These are phyloP conservation scores for Astreopora myriophthalma DNA, from an alignment of 64 coral and sea anemone species.

Conservation along the genomic window DNA sequence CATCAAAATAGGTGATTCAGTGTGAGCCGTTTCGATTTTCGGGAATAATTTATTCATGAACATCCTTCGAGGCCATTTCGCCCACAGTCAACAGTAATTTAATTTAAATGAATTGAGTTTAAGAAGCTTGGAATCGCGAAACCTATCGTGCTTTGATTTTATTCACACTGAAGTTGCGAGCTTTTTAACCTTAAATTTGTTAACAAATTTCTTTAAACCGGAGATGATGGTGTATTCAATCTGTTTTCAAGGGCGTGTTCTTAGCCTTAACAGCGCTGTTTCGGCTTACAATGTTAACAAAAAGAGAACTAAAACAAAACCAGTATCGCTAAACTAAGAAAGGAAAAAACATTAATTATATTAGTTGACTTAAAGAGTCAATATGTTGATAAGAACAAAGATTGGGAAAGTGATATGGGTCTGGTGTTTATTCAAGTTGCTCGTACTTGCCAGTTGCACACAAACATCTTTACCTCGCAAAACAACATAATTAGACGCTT, in stretches of 20 bases:
- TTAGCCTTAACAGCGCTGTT: neutral
- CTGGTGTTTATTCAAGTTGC: neutral
- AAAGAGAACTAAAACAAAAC: neutral
- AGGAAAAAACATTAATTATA: conserved; percentile 49
- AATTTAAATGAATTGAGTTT: neutral
- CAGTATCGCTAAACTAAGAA: neutral
- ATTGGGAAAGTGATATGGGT: conserved; percentile 1
- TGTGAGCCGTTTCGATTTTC: neutral
- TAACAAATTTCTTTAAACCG: neutral
- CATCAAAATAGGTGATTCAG: neutral
- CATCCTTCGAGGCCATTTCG: neutral
- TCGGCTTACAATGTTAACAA: neutral
- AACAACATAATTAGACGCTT: neutral
- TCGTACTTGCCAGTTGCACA: neutral
- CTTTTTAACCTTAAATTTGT: neutral
- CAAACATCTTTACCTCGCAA: neutral
- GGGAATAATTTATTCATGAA: neutral
- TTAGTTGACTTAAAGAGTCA: neutral
- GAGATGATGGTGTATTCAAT: neutral
- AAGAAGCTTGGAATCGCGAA: neutral
- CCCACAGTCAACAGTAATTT: neutral
- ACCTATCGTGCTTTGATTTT: neutral
- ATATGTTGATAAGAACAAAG: conserved; percentile 12
- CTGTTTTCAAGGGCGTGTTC: neutral
- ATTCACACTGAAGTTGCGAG: too few species aligned